phyloP scores from a whole-genome alignment of 2,113 vertebrate genomes.

The Indicator maculatus region DNA sequence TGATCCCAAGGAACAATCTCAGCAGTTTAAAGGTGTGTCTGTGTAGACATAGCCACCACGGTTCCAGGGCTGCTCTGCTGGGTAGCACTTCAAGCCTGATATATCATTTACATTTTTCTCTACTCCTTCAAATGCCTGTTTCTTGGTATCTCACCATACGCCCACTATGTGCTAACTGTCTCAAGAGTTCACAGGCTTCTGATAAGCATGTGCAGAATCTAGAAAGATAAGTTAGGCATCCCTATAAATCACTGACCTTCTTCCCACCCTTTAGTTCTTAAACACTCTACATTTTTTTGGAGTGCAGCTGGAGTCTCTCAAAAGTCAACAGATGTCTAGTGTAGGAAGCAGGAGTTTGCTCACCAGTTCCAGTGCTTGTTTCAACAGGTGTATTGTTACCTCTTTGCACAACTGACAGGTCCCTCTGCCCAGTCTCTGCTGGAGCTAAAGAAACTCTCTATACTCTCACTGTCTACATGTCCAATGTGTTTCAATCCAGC shows the following conservation, averaged over 20 bases:
- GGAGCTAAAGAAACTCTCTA: not conserved
- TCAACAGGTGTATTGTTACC: conserved; percentile 57
- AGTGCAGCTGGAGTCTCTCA: conserved; percentile 63
- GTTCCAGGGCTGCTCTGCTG: conserved; percentile 20
- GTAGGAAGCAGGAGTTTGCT: not conserved
- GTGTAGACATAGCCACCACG: conserved; percentile 20
- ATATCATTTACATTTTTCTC: conserved; percentile 63
- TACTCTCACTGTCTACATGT: not conserved
- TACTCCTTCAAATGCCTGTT: conserved; percentile 60
- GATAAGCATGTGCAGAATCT: conserved; percentile 70
- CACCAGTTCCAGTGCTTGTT: conserved; percentile 32
- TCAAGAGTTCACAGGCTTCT: conserved; percentile 69
- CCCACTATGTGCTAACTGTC: conserved; percentile 70
- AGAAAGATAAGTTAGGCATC: conserved; percentile 71
- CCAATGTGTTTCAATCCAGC: not conserved
- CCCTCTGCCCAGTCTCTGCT: not conserved
- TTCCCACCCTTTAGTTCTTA: conserved; percentile 62
- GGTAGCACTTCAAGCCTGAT: conserved; percentile 10
- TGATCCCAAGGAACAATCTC: not conserved
- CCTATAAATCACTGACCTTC: conserved; percentile 70
- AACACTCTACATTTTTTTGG: conserved; percentile 65
- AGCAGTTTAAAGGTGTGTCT: conserved; percentile 21
- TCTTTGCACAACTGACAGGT: not conserved
- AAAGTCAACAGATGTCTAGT: conserved; percentile 55
- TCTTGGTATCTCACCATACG: conserved; percentile 57